Evolutionary conservation across 2,113 vertebrate species (phyloP), one percentile per base, ranked within the genome.

Genomic region (Ceyx cyanopectus): DNA sequence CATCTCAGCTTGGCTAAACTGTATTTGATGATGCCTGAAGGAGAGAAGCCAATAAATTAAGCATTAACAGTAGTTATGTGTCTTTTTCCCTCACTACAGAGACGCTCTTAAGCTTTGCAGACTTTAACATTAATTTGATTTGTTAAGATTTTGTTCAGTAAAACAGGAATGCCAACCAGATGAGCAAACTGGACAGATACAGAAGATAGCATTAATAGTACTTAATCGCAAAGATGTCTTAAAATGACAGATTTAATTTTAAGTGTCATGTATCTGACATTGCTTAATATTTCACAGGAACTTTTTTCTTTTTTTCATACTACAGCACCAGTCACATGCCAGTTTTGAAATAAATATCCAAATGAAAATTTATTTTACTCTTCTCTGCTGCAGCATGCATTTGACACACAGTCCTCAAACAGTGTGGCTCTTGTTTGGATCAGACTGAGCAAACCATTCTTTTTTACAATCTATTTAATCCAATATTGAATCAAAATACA

Each of bases 91-190:
- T 41, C 7, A 27, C 11, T 66, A 18, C 2, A 72, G 21, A 82
- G 51, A 61, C 30, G 11, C 14, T 95, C 97, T 83, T 90, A 94
- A 92, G 41, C 50, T 12, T 69, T 51, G 65, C 14, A 81, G 77
- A 80, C 2, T 13, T 84, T 2, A 26, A 14, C 3, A 23, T 32
- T 34, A 57, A 30, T 78, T 85, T 93, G 32, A 53, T 85, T 86
- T 77, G 45, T 20, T 7, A 32, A 53, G 16, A 23, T 88, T 85
- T 94, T 62, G 46, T 91, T 88, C 88, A 63, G 20, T 45, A 93
- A 88, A 73, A 77, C 14, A 68, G 13, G 32, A 90, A 91, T 65
- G 41, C n/a, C 9, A 16, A 18, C 8, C 21, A 68, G 27, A 53
- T 51, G n/a, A 60, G 20, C 41, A 40, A 48, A 84, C 40, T 58